Conservation (phyloP, 2,888 invertebrate species). For the Tipula vernalis region DNA sequence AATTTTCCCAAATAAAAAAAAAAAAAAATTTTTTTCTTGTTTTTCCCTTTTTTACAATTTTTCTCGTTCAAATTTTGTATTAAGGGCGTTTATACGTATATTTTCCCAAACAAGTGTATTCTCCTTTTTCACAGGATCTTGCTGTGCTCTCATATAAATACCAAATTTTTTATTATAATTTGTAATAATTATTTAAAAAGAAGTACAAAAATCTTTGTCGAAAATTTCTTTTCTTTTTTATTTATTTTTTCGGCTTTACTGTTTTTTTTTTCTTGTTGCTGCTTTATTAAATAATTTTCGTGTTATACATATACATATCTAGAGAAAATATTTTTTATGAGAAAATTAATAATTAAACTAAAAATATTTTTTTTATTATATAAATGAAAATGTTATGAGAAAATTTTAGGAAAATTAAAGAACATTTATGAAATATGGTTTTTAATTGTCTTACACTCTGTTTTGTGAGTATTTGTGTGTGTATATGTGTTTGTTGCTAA, state of each 20-base stretch:
- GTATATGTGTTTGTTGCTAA: background rate
- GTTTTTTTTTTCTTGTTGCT: background rate
- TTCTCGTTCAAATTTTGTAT: background rate
- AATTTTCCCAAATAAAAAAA: background rate
- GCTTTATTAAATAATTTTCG: background rate
- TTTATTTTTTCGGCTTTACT: background rate
- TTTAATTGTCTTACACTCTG: background rate
- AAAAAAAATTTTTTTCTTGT: background rate
- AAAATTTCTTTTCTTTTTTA: background rate
- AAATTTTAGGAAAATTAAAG: background rate
- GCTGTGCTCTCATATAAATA: background rate
- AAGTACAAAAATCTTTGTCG: background rate
- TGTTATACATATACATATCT: background rate
- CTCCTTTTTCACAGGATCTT: background rate
- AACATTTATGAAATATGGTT: background rate
- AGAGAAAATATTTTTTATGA: background rate
- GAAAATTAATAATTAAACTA: background rate
- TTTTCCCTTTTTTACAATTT: background rate
- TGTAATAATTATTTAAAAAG: background rate
- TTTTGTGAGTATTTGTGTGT: background rate
- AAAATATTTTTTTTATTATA: background rate
- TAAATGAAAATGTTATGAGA: background rate
- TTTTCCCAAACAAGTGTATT: background rate
- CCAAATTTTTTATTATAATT: background rate
- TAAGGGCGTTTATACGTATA: background rate